These are phyloP conservation scores for Hedychridium roseum DNA, from an alignment of 2,888 invertebrate genomes.

Conservation along the genomic window DNA sequence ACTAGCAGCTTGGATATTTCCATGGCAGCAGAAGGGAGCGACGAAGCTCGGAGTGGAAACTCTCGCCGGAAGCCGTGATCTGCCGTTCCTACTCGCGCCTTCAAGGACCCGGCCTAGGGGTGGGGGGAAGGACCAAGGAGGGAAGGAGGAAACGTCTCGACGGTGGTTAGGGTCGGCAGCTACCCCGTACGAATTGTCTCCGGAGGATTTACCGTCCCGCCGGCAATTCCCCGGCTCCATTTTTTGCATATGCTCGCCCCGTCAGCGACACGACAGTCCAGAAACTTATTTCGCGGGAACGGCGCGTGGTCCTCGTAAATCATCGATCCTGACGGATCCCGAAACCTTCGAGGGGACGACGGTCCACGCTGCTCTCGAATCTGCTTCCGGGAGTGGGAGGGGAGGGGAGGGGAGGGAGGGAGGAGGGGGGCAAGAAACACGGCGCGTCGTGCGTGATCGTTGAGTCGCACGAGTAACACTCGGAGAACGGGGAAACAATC, in stretches of 20 bases:
- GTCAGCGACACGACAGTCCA: constrained; percentile 31
- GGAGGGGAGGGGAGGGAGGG: neutral
- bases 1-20: constrained; percentile 3
- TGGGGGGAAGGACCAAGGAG: neutral
- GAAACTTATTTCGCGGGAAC: constrained; percentile 38
- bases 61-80: constrained; percentile 8
- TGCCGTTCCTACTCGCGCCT: neutral
- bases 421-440: neutral
- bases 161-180: constrained; percentile 10
- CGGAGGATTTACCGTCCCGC: constrained; percentile 48
- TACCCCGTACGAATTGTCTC: constrained; percentile 41
- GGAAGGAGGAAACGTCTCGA: too few species aligned
- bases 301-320: constrained; percentile 36
- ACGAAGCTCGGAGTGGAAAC: neutral
- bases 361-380: too few species aligned
- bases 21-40: constrained; percentile 1
- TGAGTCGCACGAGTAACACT: neutral
- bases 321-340: constrained; percentile 37
- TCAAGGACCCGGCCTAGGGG: neutral
- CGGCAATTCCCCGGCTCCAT: constrained; percentile 38
- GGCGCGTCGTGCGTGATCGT: neutral
- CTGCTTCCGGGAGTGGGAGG: neutral
- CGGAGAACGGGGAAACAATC: neutral
- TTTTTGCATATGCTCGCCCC: constrained; percentile 44
- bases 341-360: constrained; percentile 21